Conservation (phyloP, 2,113 vertebrate species). For the Clupea harengus region DNA sequence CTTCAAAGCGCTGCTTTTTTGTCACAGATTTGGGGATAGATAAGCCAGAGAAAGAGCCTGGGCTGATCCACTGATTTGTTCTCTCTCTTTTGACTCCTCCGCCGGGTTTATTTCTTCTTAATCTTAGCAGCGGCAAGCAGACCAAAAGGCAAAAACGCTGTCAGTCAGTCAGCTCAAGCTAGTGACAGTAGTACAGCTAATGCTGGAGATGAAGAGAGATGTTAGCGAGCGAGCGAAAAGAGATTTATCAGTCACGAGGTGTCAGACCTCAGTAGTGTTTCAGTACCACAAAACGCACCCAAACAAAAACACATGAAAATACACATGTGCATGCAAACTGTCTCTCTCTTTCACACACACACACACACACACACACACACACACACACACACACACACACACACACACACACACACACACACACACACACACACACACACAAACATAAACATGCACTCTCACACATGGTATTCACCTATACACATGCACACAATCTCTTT, state of each 20-base stretch:
- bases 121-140: neutral
- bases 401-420: constrained; percentile 6
- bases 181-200: neutral
- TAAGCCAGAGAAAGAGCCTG: neutral
- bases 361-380: constrained; percentile 13
- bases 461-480: constrained; percentile 5
- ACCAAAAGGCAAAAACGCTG: neutral
- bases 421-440: constrained; percentile 10
- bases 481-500: neutral
- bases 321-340: neutral
- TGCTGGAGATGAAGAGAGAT: neutral
- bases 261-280: neutral
- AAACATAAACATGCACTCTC: constrained; percentile 33
- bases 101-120: neutral
- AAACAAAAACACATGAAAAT: neutral
- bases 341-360: neutral
- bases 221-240: neutral
- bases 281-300: neutral
- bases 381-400: neutral
- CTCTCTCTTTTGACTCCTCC: neutral
- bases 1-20: neutral
- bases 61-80: neutral
- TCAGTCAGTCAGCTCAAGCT: neutral
- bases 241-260: neutral
- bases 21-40: neutral